phyloP scores from a whole-genome alignment of 2,888 invertebrate species.

The Machimus rusticus region DNA sequence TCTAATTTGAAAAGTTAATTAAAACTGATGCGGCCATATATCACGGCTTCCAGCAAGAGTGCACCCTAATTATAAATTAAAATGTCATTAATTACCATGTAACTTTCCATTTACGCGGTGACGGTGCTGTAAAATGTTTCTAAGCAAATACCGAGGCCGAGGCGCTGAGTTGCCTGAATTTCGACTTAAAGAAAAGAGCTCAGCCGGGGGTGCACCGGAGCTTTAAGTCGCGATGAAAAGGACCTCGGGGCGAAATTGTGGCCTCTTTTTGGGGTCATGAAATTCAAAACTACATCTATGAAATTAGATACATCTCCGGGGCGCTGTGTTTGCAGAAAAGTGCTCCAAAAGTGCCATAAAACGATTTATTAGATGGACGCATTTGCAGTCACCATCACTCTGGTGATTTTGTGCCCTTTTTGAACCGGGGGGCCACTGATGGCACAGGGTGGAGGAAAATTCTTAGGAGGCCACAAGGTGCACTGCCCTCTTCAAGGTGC shows the following conservation, averaged over 20 bases:
- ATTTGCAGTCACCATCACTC: not conserved
- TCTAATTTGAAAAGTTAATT: not conserved
- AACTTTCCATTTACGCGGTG: not conserved
- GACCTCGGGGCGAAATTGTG: not conserved
- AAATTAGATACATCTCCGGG: not conserved
- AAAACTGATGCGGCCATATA: not conserved
- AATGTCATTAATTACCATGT: conserved; percentile 26
- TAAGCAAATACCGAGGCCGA: not conserved
- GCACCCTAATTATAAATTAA: conserved; percentile 20
- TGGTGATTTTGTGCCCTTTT: not conserved
- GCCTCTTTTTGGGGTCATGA: not conserved
- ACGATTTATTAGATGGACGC: not conserved
- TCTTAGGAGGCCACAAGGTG: not conserved
- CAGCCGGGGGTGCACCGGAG: not conserved
- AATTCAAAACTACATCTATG: not conserved
- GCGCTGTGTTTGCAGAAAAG: not conserved
- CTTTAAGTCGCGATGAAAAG: not conserved
- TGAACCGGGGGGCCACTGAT: not conserved
- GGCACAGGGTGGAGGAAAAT: not conserved
- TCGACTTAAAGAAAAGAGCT: not conserved
- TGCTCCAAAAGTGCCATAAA: not conserved
- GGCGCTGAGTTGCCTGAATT: not conserved
- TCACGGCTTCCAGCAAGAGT: not conserved
- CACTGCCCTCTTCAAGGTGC: not conserved
- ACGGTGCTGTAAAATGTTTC: not conserved